Conservation (phyloP, 2,888 invertebrate genomes). For the Apoda limacodes region DNA sequence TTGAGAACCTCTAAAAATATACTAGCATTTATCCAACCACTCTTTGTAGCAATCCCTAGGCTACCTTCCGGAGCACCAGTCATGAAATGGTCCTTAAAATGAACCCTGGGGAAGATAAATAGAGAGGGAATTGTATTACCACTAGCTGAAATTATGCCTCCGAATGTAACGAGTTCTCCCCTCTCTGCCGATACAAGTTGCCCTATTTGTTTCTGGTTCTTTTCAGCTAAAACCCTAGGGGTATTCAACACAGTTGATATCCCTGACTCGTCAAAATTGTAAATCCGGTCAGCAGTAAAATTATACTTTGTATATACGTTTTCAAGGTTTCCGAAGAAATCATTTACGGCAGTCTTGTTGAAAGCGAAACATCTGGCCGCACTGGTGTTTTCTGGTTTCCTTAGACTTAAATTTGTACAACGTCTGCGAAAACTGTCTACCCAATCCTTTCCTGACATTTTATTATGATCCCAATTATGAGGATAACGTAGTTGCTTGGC, state of each 20-base stretch:
- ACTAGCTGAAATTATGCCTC: conserved; percentile 26
- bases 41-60: conserved; percentile 14
- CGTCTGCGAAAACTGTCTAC: conserved; percentile 22
- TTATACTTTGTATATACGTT: conserved; percentile 1
- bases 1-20: too few relatives aligned
- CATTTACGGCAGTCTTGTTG: conserved; percentile 25
- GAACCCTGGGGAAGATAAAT: conserved; percentile 24
- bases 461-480: conserved; percentile 14
- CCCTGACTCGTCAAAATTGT: too few relatives aligned
- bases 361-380: conserved; percentile 29
- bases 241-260: too few relatives aligned
- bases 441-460: conserved; percentile 28
- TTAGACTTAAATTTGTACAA: conserved; percentile 17
- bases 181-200: conserved; percentile 28
- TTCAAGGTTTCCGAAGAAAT: conserved; percentile 9
- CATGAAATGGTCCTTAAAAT: conserved; percentile 21
- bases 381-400: conserved; percentile 23
- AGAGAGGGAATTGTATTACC: conserved; percentile 28
- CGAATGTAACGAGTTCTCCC: conserved; percentile 33
- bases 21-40: conserved; percentile 22
- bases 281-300: conserved; percentile 5
- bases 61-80: conserved; percentile 20
- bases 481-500: conserved; percentile 7
- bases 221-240: too few relatives aligned
- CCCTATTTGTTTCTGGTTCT: conserved; percentile 23